phyloP scores from a whole-genome alignment of 2,888 invertebrate species.

The Salpingus planirostris region DNA sequence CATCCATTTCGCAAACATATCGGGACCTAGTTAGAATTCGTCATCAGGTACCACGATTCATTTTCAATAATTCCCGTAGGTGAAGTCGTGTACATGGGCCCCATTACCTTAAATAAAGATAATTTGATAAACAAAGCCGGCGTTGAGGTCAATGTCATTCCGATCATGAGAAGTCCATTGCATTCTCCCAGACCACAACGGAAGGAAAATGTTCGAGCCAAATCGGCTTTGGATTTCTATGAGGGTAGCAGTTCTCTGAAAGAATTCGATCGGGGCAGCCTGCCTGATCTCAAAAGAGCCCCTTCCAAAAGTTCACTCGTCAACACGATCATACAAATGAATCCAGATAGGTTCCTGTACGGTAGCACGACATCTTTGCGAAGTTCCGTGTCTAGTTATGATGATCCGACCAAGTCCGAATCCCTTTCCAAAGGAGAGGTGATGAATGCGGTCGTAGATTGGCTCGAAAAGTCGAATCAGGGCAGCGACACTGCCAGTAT shows the following conservation, averaged over 20 bases:
- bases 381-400: conserved; percentile 19
- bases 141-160: conserved; percentile 42
- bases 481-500: conserved; percentile 6
- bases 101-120: conserved; percentile 42
- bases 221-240: conserved; percentile 36
- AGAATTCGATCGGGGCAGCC: conserved; percentile 30
- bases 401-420: conserved; percentile 24
- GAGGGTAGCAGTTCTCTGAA: conserved; percentile 13
- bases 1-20: conserved; percentile 31
- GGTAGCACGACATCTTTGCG: conserved; percentile 31
- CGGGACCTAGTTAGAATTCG: conserved; percentile 25
- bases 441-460: conserved; percentile 36
- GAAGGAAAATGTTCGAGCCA: conserved; percentile 30
- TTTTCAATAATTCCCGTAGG: conserved; percentile 31
- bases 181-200: conserved; percentile 26
- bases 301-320: conserved; percentile 26
- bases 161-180: conserved; percentile 40
- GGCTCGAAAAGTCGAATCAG: conserved; percentile 33
- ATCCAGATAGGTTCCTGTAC: conserved; percentile 31
- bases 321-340: conserved; percentile 31
- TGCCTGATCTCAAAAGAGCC: conserved; percentile 34
- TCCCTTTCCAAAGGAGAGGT: conserved; percentile 30
- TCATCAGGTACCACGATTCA: conserved; percentile 4
- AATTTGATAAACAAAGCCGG: conserved; percentile 51
- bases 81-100: conserved; percentile 42